Percentiles rank a stretch among this genome's conserved stretches.
phyloP scores from a whole-genome alignment of 2,888 invertebrate species.

The Pandemis cinnamomeana region DNA sequence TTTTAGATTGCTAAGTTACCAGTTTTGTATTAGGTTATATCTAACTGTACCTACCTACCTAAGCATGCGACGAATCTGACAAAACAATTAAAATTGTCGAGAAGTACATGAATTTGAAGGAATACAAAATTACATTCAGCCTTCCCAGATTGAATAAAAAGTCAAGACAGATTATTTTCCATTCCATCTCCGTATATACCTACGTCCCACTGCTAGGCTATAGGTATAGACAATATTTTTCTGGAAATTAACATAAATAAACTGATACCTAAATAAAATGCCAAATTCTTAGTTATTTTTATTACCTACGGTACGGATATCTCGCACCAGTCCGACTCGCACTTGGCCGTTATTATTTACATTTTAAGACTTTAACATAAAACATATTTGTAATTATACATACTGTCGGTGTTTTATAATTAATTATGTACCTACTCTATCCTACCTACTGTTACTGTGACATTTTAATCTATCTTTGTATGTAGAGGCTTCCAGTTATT shows the following conservation, averaged over 20 bases:
- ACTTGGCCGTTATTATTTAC: conserved; percentile 27
- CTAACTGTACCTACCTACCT: background rate
- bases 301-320: conserved; percentile 34
- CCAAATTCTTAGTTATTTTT: conserved; percentile 4
- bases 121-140: too few species aligned
- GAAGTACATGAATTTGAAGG: too few species aligned
- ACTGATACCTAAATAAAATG: background rate
- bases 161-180: too few species aligned
- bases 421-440: conserved; percentile 33
- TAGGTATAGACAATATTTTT: too few species aligned
- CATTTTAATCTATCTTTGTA: conserved; percentile 64
- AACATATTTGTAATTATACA: conserved; percentile 9
- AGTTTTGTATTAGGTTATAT: background rate
- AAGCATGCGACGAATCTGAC: background rate
- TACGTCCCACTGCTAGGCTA: too few species aligned
- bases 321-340: conserved; percentile 26
- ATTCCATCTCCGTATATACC: too few species aligned
- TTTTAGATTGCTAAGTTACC: conserved; percentile 29
- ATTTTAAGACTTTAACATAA: conserved; percentile 1
- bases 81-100: too few species aligned
- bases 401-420: conserved; percentile 43
- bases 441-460: conserved; percentile 47
- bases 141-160: too few species aligned
- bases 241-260: too few species aligned
- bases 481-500: conserved; percentile 82